These are phyloP conservation scores for Neelides sp. DNA, from an alignment of 1,140 invertebrate genomes.

Conservation along the genomic window DNA sequence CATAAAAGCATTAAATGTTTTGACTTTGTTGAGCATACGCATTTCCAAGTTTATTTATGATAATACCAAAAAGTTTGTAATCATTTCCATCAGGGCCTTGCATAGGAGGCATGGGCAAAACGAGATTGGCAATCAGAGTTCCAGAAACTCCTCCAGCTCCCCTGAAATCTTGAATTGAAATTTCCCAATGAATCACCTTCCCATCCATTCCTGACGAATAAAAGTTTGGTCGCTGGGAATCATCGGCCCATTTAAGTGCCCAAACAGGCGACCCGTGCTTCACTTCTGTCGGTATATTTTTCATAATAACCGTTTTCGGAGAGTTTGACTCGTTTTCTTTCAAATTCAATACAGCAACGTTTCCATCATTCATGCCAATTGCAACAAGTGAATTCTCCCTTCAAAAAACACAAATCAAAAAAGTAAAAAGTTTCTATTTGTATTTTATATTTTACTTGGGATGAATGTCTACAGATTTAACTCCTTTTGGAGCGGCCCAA, in stretches of 20 bases:
- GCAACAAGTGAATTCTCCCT: slow-evolving; percentile 61
- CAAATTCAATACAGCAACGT: slow-evolving; percentile 76
- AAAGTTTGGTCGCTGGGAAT: slow-evolving; percentile 6
- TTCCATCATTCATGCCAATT: slow-evolving; percentile 70
- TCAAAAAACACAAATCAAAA: not conserved
- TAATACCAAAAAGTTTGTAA: slow-evolving; percentile 49
- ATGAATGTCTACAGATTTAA: slow-evolving; percentile 77
- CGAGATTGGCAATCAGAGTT: slow-evolving; percentile 57
- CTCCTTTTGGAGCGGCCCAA: slow-evolving; percentile 59
- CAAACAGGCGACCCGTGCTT: slow-evolving; percentile 10
- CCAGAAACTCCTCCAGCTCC: slow-evolving; percentile 41
- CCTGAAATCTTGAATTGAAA: slow-evolving; percentile 75
- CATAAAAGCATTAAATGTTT: slow-evolving; percentile 13
- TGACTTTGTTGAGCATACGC: too few relatives aligned
- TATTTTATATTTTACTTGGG: slow-evolving; percentile 36
- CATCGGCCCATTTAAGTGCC: slow-evolving; percentile 7
- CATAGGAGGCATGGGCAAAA: slow-evolving; percentile 47
- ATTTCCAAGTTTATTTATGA: too few relatives aligned
- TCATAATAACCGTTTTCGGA: not conserved
- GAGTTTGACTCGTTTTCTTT: slow-evolving; percentile 35
- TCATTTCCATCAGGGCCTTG: slow-evolving; percentile 59
- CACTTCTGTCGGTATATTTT: slow-evolving; percentile 5
- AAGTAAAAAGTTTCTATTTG: too few relatives aligned
- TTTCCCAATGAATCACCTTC: slow-evolving; percentile 42
- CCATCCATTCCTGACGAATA: slow-evolving; percentile 11